Percentiles rank a stretch among this genome's conserved stretches.
These are phyloP conservation scores for Nycticebus coucang DNA, from an alignment of 2,113 vertebrate species.

Conservation along the genomic window DNA sequence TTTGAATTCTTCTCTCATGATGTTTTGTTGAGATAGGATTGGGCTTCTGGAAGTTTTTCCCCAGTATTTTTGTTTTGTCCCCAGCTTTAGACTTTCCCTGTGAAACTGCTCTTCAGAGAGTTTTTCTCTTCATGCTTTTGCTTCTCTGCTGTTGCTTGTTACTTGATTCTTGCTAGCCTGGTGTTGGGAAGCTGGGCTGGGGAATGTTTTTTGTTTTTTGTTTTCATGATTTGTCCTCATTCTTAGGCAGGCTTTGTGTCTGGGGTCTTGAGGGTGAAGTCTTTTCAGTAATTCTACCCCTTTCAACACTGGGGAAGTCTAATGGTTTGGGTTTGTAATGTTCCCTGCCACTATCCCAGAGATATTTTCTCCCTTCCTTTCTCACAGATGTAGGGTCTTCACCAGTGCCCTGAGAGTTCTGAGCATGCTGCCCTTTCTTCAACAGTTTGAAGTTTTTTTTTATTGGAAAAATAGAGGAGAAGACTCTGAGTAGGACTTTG, in stretches of 20 bases:
- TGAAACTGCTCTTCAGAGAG: not conserved
- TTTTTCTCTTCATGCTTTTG: not conserved
- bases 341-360: not conserved
- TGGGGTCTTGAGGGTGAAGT: not conserved
- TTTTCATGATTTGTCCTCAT: not conserved
- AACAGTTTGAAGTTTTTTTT: not conserved
- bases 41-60: not conserved
- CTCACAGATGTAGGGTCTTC: not conserved
- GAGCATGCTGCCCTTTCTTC: not conserved
- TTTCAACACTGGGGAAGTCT: not conserved
- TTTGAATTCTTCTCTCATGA: not conserved
- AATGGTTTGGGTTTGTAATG: not conserved
- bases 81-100: not conserved
- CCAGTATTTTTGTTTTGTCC: not conserved
- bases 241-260: not conserved
- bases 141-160: not conserved
- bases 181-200: not conserved
- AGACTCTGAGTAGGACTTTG: not conserved
- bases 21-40: not conserved
- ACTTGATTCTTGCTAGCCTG: not conserved
- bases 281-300: not conserved
- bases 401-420: not conserved
- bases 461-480: not conserved
- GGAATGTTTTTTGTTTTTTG: not conserved
- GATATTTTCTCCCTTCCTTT: not conserved